phyloP scores from a whole-genome alignment of 2,113 vertebrate species.

The Gyps fulvus region DNA sequence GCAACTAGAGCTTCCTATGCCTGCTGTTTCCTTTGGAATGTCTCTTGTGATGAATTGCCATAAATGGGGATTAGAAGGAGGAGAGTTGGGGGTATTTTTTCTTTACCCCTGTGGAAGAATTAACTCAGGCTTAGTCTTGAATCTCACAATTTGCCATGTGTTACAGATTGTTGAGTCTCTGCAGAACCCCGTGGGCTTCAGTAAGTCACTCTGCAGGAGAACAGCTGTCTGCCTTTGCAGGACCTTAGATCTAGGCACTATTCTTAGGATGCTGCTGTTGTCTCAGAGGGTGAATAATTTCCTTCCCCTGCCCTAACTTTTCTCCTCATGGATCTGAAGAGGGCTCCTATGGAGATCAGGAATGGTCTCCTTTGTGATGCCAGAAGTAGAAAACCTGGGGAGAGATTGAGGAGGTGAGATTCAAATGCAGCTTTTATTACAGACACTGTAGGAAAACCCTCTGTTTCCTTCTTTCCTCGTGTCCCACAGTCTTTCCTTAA shows the following conservation, averaged over 20 bases:
- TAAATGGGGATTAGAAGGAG: not conserved
- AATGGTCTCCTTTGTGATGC: not conserved
- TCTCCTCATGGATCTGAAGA: not conserved
- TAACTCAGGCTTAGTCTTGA: not conserved
- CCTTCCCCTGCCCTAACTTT: not conserved
- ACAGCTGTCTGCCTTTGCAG: not conserved
- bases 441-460: not conserved
- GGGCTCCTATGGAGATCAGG: not conserved
- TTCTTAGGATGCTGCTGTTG: not conserved
- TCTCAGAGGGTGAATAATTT: not conserved
- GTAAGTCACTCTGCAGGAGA: not conserved
- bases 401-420: not conserved
- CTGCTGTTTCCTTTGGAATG: not conserved
- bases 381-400: not conserved
- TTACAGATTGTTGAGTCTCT: not conserved
- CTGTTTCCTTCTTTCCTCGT: not conserved
- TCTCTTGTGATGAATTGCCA: not conserved
- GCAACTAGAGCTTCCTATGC: not conserved
- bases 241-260: not conserved
- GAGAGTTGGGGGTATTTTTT: not conserved
- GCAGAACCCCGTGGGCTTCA: not conserved
- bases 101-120: not conserved
- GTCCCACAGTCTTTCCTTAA: not conserved
- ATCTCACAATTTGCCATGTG: not conserved
- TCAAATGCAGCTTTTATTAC: not conserved